A percentile compares a stretch with the other conserved stretches of the same genome.
Evolutionary conservation across 2,797 vertebrate genomes (phyloP).

Genomic region (Tragelaphus eurycerus): DNA sequence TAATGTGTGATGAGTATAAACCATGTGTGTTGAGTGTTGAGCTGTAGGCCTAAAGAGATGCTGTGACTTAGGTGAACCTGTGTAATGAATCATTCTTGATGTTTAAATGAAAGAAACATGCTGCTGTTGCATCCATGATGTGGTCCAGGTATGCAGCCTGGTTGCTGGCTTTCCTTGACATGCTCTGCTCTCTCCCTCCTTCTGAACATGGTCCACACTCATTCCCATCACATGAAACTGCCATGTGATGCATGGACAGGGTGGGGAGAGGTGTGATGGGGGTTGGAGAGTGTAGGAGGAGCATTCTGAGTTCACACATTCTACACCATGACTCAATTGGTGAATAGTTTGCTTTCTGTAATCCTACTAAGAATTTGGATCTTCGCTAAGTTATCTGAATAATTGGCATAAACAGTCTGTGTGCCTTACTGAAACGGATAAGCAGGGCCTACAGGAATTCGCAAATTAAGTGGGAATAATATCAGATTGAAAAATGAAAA

Average conservation of each 20-base stretch:
- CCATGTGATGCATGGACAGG: not conserved
- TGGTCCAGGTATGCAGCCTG: not conserved
- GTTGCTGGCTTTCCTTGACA: not conserved
- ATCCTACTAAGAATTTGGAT: not conserved
- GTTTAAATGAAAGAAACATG: not conserved
- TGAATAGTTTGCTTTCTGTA: too few relatives aligned
- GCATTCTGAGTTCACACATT: accelerated
- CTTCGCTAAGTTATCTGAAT: not conserved
- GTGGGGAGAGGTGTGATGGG: not conserved
- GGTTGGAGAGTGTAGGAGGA: not conserved
- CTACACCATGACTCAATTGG: accelerated
- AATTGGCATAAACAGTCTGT: not conserved
- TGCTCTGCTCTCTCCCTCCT: not conserved
- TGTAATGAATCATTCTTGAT: not conserved
- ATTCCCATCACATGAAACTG: not conserved
- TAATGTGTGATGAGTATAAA: not conserved
- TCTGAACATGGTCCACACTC: not conserved
- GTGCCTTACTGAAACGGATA: not conserved
- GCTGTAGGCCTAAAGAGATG: too few relatives aligned
- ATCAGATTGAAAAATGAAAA: not conserved
- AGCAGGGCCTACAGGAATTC: not conserved
- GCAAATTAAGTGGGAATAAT: not conserved
- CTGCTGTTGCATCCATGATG: not conserved
- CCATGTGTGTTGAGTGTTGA: not conserved
- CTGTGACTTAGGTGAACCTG: not conserved